Evolutionary conservation across 2,888 invertebrate genomes (phyloP).

Genomic region (Habrosyne pyritoides): DNA sequence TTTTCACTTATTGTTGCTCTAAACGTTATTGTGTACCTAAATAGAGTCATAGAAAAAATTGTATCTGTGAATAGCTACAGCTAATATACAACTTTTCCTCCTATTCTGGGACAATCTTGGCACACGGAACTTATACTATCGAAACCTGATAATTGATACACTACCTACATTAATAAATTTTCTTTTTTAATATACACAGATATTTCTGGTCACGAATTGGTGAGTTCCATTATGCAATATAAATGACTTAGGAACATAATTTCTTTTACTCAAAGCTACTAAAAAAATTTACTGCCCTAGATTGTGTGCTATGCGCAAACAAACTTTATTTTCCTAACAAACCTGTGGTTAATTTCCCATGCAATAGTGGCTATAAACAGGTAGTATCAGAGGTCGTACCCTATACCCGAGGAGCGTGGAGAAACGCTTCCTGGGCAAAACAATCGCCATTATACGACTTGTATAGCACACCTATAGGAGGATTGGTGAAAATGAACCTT

Average conservation of each 20-base stretch:
- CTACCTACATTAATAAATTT: too few relatives aligned
- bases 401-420: slow-evolving; percentile 64
- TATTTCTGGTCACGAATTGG: too few relatives aligned
- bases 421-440: slow-evolving; percentile 75
- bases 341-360: slow-evolving; percentile 11
- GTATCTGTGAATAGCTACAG: not conserved
- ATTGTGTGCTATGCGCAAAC: not conserved
- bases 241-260: too few relatives aligned
- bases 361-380: slow-evolving; percentile 36
- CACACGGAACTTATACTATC: too few relatives aligned
- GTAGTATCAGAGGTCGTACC: slow-evolving; percentile 51
- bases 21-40: not conserved
- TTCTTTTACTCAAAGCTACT: not conserved
- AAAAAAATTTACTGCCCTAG: not conserved
- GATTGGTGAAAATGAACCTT: slow-evolving; percentile 75
- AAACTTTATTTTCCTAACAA: slow-evolving; percentile 9
- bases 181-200: too few relatives aligned
- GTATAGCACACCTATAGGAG: slow-evolving; percentile 46
- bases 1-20: too few relatives aligned
- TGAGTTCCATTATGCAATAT: too few relatives aligned
- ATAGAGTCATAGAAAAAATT: not conserved
- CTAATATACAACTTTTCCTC: too few relatives aligned
- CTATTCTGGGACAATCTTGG: too few relatives aligned
- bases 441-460: slow-evolving; percentile 65
- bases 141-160: too few relatives aligned